Conservation (phyloP, 64 coral and sea anemone genomes). For the Montipora capricornis region DNA sequence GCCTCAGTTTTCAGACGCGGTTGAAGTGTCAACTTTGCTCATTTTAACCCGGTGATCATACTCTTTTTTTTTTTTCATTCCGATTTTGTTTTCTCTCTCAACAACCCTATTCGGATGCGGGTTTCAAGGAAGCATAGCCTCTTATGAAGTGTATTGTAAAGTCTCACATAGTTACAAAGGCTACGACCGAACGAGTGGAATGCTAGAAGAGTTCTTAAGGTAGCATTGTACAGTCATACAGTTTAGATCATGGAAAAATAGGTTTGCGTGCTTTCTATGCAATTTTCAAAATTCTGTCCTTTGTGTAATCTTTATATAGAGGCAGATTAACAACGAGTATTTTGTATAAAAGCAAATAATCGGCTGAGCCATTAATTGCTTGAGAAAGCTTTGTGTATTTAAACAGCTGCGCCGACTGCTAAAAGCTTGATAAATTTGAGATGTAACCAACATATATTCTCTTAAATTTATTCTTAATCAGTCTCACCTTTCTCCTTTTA, state of each 20-base stretch:
- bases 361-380: background rate
- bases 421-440: background rate
- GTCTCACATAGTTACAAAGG: background rate
- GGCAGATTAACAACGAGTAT: background rate
- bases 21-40: no score
- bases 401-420: background rate
- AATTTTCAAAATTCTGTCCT: background rate
- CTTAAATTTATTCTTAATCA: background rate
- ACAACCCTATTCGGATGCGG: no score
- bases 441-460: background rate
- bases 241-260: background rate
- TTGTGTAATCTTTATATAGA: background rate
- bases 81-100: no score
- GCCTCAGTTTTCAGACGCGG: no score
- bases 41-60: no score
- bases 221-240: background rate
- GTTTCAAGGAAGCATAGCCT: no score
- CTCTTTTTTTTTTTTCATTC: no score
- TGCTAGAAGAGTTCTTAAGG: background rate
- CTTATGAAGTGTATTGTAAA: no score
- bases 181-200: background rate
- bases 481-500: background rate
- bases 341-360: background rate
- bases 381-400: background rate
- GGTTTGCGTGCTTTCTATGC: background rate